Percentiles rank a stretch among this genome's conserved stretches.
Evolutionary conservation across 2,888 invertebrate genomes (phyloP).

Genomic region (Lycophotia porphyrea): DNA sequence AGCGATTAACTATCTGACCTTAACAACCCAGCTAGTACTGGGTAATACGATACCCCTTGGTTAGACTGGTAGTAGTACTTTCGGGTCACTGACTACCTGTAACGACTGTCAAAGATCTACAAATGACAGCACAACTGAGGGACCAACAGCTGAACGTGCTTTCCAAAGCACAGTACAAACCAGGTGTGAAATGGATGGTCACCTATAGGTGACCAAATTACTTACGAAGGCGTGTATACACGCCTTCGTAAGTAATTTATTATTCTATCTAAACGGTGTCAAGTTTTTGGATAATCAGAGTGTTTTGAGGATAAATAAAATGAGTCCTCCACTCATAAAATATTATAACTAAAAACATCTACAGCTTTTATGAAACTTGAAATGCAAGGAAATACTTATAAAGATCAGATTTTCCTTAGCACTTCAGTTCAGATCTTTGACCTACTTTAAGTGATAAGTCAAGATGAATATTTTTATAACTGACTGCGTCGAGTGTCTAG

Average conservation of each 20-base stretch:
- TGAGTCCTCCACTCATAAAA: neutral
- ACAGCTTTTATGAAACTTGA: constrained; percentile 20
- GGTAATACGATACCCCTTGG: too few species aligned
- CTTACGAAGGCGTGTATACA: too few species aligned
- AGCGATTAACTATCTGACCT: too few species aligned
- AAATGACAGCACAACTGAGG: too few species aligned
- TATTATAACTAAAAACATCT: constrained; percentile 7
- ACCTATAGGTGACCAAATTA: too few species aligned
- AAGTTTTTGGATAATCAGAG: constrained; percentile 2
- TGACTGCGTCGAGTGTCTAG: neutral
- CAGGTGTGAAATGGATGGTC: too few species aligned
- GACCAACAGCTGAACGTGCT: too few species aligned
- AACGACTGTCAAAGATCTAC: too few species aligned
- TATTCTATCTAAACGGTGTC: neutral
- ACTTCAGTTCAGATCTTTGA: neutral
- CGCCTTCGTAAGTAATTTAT: neutral
- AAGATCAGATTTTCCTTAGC: constrained; percentile 28
- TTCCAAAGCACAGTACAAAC: too few species aligned
- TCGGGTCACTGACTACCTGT: too few species aligned
- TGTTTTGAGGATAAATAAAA: constrained; percentile 13
- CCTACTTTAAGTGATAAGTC: constrained; percentile 5
- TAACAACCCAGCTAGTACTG: too few species aligned
- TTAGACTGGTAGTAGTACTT: too few species aligned
- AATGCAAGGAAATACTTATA: constrained; percentile 25
- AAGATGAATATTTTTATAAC: neutral